A percentile compares a stretch with the other conserved stretches of the same genome.
Conservation (phyloP, 2,888 invertebrate species). For the Ectemnius cavifrons region DNA sequence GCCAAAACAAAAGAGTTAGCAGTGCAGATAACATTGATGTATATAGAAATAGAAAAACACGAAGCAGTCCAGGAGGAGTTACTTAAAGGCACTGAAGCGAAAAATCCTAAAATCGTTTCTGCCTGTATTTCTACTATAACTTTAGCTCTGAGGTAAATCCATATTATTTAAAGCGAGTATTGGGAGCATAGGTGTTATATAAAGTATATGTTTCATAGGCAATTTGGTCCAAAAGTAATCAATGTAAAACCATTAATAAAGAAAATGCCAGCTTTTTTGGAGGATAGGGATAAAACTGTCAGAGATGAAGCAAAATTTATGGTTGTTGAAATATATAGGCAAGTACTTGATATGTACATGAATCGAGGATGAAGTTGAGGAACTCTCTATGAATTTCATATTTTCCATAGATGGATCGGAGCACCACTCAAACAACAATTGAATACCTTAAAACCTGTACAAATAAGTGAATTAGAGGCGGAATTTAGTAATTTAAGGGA, state of each 20-base stretch:
- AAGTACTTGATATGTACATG: constrained; percentile 29
- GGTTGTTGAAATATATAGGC: constrained; percentile 94
- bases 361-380: too few species aligned
- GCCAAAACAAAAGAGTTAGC: constrained; percentile 95
- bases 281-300: constrained; percentile 94
- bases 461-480: constrained; percentile 91
- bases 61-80: constrained; percentile 94
- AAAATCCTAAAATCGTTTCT: constrained; percentile 96
- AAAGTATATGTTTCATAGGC: constrained; percentile 77
- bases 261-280: constrained; percentile 89
- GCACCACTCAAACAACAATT: constrained; percentile 91
- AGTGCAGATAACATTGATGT: constrained; percentile 93
- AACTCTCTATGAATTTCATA: neutral
- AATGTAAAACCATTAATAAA: constrained; percentile 93
- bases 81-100: constrained; percentile 95
- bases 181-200: neutral
- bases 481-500: constrained; percentile 88
- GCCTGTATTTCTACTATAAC: constrained; percentile 89
- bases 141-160: constrained; percentile 82
- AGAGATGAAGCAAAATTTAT: constrained; percentile 95
- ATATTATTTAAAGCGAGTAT: constrained; percentile 13
- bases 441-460: constrained; percentile 91
- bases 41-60: constrained; percentile 96
- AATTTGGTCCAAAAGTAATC: constrained; percentile 95
- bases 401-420: constrained; percentile 87